phyloP scores from a whole-genome alignment of 2,797 vertebrate species.

The Tapirus indicus region DNA sequence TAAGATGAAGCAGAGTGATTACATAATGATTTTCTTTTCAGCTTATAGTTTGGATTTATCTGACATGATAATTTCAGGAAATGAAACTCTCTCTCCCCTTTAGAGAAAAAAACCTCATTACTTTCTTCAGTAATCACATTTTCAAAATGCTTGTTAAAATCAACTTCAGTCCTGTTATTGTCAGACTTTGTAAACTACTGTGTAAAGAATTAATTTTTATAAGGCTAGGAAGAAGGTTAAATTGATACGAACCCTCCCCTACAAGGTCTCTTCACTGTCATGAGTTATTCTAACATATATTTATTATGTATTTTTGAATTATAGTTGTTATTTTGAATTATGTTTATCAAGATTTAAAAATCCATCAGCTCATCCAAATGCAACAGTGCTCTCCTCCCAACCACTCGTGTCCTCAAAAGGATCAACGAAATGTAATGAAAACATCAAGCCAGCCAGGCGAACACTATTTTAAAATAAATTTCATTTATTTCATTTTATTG shows the following conservation, averaged over 20 bases:
- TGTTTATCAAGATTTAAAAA: conserved; percentile 40
- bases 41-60: background rate
- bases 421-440: background rate
- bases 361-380: background rate
- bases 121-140: conserved; percentile 7
- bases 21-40: conserved; percentile 45
- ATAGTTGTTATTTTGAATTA: conserved; percentile 3
- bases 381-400: background rate
- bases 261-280: background rate
- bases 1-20: background rate
- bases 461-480: conserved; percentile 23
- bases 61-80: conserved; percentile 42
- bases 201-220: conserved; percentile 36
- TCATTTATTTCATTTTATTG: background rate
- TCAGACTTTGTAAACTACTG: background rate
- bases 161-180: background rate
- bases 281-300: background rate
- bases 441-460: background rate
- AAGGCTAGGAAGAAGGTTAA: background rate
- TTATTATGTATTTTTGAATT: background rate
- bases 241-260: background rate
- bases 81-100: background rate
- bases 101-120: background rate
- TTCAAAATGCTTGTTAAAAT: background rate
- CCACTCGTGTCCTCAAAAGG: background rate